These are phyloP conservation scores for Ptychobarbus kaznakovi DNA, from an alignment of 2,797 vertebrate genomes.

Conservation along the genomic window DNA sequence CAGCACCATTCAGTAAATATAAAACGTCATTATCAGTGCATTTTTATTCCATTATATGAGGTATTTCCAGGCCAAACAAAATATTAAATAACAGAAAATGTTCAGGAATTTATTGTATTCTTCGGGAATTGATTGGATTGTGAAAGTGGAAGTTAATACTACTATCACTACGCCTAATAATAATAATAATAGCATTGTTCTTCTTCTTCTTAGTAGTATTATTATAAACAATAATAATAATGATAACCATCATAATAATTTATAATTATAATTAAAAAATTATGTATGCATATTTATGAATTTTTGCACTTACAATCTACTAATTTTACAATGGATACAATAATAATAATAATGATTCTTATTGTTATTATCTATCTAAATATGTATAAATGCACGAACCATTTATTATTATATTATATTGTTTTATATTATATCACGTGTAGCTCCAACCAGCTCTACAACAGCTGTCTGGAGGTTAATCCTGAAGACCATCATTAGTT, in stretches of 20 bases:
- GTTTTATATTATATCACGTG: neutral
- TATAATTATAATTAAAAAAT: too few relatives aligned
- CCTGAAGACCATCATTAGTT: neutral
- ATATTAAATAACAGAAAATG: neutral
- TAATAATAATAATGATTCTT: neutral
- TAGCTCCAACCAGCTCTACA: too few relatives aligned
- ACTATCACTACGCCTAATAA: neutral
- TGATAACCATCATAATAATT: neutral
- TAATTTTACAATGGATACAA: neutral
- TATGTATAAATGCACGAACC: neutral
- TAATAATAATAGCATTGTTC: neutral
- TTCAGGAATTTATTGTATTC: neutral
- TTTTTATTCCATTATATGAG: neutral
- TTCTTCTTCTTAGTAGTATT: neutral
- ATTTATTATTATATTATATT: too few relatives aligned
- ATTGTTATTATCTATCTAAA: neutral
- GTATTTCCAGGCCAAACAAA: neutral
- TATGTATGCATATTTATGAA: too few relatives aligned
- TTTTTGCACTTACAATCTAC: neutral
- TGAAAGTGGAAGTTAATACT: neutral
- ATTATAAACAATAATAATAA: neutral
- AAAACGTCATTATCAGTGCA: neutral
- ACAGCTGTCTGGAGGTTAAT: neutral
- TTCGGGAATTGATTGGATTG: too few relatives aligned
- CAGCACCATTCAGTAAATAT: neutral